Base-by-base conservation (phyloP, 2,797 vertebrate genomes). In the Callimico goeldii region DNA sequence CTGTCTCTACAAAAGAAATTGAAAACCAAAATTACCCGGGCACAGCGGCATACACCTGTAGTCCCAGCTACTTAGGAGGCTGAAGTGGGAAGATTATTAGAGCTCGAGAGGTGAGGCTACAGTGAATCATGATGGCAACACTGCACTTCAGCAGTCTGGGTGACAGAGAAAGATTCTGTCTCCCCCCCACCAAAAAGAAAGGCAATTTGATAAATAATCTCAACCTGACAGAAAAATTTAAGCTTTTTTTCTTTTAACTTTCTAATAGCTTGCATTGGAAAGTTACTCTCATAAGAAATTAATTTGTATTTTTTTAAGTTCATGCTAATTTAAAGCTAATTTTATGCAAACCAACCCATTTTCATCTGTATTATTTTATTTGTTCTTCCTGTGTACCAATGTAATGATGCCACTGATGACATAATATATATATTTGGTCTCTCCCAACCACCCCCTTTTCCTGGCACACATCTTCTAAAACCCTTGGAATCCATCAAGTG, bases 311-410 rank as follows among this genome's bases (percentile, higher is more conserved):
- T 84, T 89, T 57, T 70, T 22, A 88, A 24, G 17, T 91, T 96
- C 13, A 36, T 50, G 77, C 36, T 84, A 91, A 94, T 52, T 11
- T 91, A 57, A 43, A n/a, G 48, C 26, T 83, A 90, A 75, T 76
- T 94, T 88, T 72, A 79, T 92, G 84, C 52, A 88, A 82, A 72
- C 52, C 5, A 88, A 79, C 17, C 14, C 30, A 92, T 88, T 94
- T 72, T 72, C 43, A 58, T 88, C 30, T 84, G 58, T 30, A 58
- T 41, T 79, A 64, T 77, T 7, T 82, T 91, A 41, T 88, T 83
- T 91, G 48, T 22, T 58, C 41, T 94, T 84, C 36, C 22, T 89
- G 55, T 83, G 48, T 72, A 28, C n/a, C 36, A 52, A 36, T 57
- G 48, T 57, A 88, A 61, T 77, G 46, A 84, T 46, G 24, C 19